A percentile compares a stretch with the other conserved stretches of the same genome.
phyloP scores from a whole-genome alignment of 2,888 invertebrate genomes.

The Euplagia quadripunctaria region DNA sequence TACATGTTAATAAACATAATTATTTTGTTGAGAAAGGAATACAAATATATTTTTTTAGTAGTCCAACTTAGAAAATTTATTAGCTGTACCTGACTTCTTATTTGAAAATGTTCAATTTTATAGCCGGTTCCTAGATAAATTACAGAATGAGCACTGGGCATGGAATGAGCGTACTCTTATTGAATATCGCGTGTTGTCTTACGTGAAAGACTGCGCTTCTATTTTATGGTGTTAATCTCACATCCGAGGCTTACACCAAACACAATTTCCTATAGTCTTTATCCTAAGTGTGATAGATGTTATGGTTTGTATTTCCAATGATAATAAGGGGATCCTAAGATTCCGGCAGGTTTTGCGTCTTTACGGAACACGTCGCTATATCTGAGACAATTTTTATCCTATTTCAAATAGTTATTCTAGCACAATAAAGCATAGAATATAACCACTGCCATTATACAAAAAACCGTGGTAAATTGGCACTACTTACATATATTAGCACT shows the following conservation, averaged over 20 bases:
- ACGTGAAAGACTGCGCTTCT: background rate
- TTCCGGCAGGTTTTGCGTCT: background rate
- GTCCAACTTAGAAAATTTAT: background rate
- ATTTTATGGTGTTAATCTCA: background rate
- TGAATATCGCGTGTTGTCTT: slow-evolving; percentile 4
- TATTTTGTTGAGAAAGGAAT: too few relatives aligned
- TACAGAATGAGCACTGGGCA: background rate
- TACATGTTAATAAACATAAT: too few relatives aligned
- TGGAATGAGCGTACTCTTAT: background rate
- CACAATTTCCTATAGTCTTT: background rate
- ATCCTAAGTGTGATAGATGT: background rate
- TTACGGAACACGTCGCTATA: background rate
- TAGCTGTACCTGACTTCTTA: background rate
- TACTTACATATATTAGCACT: background rate
- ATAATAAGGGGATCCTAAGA: background rate
- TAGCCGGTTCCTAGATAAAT: background rate
- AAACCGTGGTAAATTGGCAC: background rate
- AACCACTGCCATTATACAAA: background rate
- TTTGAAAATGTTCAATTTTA: background rate
- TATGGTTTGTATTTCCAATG: background rate
- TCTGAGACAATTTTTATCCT: background rate
- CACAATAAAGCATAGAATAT: background rate
- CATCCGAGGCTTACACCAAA: background rate
- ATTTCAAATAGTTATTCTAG: background rate
- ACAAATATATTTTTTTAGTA: background rate